Conservation (phyloP, 2,797 vertebrate genomes). For the Poeciliopsis paucimaculata region DNA sequence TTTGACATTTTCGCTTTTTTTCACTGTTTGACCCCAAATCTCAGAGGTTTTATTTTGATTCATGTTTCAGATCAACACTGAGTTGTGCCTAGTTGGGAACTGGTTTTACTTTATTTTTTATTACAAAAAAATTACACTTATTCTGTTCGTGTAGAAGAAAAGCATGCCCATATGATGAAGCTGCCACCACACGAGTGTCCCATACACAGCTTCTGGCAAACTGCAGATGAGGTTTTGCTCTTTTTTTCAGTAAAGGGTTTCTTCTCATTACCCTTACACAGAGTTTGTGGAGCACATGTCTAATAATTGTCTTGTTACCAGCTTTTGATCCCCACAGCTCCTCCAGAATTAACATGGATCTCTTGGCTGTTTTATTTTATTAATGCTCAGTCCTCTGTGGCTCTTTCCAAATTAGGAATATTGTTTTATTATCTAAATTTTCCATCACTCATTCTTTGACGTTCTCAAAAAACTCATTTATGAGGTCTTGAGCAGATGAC, state of each 20-base stretch:
- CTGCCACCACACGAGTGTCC: neutral
- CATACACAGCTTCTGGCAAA: neutral
- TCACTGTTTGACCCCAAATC: neutral
- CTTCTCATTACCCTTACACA: neutral
- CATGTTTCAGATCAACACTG: neutral
- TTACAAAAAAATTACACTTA: neutral
- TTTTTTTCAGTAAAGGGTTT: neutral
- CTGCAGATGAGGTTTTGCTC: neutral
- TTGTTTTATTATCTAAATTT: neutral
- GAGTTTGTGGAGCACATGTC: neutral
- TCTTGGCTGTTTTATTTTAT: neutral
- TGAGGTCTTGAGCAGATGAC: neutral
- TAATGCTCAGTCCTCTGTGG: neutral
- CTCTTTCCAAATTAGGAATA: neutral
- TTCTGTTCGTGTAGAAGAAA: neutral
- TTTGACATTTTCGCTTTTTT: neutral
- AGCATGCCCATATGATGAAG: neutral
- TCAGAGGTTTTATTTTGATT: slow-evolving; percentile 1
- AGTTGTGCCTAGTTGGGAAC: neutral
- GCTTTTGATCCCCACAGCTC: neutral
- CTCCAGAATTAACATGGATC: neutral
- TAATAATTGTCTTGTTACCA: neutral
- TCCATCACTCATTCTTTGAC: neutral
- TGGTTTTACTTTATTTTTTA: neutral
- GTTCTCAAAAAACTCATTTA: neutral